phyloP scores from a whole-genome alignment of 1,140 invertebrate species.

The Oedothorax gibbosus region DNA sequence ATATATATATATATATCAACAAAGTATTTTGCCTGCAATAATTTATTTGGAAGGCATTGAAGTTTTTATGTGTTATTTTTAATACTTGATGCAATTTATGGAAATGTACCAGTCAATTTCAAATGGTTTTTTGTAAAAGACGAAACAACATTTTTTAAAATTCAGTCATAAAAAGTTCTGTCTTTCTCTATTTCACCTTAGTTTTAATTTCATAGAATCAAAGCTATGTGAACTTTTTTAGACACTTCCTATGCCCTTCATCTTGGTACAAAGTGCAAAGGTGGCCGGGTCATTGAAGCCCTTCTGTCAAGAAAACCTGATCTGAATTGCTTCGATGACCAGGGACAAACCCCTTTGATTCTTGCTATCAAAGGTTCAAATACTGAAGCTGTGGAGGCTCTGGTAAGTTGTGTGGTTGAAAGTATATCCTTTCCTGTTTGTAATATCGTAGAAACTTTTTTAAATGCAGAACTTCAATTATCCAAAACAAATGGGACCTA shows the following conservation, averaged over 20 bases:
- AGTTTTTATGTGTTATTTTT: too few species aligned
- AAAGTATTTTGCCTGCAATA: too few species aligned
- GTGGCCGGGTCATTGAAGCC: constrained; percentile 64
- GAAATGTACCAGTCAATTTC: too few species aligned
- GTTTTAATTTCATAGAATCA: constrained; percentile 17
- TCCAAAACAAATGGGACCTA: too few species aligned
- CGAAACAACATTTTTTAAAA: too few species aligned
- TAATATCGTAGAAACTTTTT: neutral
- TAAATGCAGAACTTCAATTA: too few species aligned
- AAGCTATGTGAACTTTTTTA: constrained; percentile 35
- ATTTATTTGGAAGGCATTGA: too few species aligned
- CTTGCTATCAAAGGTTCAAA: constrained; percentile 65
- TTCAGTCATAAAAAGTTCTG: too few species aligned
- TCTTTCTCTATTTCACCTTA: neutral
- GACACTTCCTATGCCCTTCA: constrained; percentile 67
- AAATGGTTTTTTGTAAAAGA: too few species aligned
- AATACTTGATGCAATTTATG: too few species aligned
- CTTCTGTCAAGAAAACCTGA: constrained; percentile 66
- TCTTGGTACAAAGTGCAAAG: constrained; percentile 64
- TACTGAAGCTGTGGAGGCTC: constrained; percentile 63
- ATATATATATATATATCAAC: too few species aligned
- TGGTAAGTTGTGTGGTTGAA: constrained; percentile 65
- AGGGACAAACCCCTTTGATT: constrained; percentile 66
- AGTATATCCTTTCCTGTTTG: neutral
- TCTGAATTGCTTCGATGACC: constrained; percentile 65